These are phyloP conservation scores for Tachysurus fulvidraco DNA, from an alignment of 2,113 vertebrate genomes.

Conservation along the genomic window DNA sequence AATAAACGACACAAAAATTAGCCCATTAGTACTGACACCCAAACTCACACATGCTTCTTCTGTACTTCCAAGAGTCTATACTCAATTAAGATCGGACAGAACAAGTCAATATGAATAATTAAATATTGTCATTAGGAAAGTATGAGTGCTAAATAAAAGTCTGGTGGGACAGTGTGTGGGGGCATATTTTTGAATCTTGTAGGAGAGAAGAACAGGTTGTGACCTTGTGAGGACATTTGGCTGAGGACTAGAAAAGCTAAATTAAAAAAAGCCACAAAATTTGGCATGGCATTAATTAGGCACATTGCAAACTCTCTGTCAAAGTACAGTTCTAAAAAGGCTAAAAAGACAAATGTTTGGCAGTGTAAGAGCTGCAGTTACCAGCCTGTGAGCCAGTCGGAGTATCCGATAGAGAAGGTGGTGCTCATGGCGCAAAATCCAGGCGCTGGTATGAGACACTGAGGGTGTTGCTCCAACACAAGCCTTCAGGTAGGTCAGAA, in stretches of 20 bases:
- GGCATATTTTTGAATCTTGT: background rate
- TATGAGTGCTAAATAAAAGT: background rate
- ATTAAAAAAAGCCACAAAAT: too few species aligned
- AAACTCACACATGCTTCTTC: background rate
- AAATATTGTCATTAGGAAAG: background rate
- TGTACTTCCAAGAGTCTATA: background rate
- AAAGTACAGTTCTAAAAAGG: background rate
- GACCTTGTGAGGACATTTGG: background rate
- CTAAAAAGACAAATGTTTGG: background rate
- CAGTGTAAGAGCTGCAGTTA: conserved; percentile 55
- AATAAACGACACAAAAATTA: background rate
- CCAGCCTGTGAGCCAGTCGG: conserved; percentile 77
- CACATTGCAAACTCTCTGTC: too few species aligned
- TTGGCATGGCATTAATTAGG: too few species aligned
- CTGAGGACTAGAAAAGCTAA: background rate
- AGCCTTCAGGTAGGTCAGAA: conserved; percentile 78
- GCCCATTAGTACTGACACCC: background rate
- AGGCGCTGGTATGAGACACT: conserved; percentile 75
- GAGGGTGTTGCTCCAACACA: conserved; percentile 73
- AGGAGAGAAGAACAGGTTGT: background rate
- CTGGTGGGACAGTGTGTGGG: background rate
- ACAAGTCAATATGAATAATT: background rate
- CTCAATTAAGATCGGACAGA: background rate
- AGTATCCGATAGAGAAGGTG: conserved; percentile 87
- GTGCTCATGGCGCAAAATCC: conserved; percentile 89